Evolutionary conservation across 2,797 vertebrate genomes (phyloP), one percentile per base, ranked within the genome.

Genomic region (Ataeniobius toweri): DNA sequence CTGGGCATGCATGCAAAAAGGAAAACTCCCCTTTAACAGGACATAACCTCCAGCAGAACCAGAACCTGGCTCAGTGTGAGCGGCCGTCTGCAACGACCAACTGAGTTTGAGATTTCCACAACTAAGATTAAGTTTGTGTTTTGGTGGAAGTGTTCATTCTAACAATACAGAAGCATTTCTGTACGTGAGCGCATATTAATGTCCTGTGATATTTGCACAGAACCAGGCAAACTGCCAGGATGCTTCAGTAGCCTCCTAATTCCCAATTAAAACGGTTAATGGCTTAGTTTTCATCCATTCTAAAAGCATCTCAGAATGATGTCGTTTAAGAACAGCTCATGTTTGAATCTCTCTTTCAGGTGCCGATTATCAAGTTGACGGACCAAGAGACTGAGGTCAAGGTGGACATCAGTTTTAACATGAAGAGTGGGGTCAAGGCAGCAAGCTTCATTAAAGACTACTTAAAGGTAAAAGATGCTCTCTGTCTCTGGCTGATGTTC

Each of bases 331-430:
- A 69, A 14, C 53, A 31, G 26, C 44, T 28, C 6, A 24, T 12
- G 26, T 41, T 22, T 20, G 1, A 4, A 39, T 0, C 28, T 10
- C 7, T 68, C 69, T n/a, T 71, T 24, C 80, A 99, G 98, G 98
- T 99, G 89, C 98, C 98, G 80, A 99, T 99, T 92, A 99, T 99
- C 92, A 99, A 99, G 90, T 96, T 99, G 86, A 99, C 98, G 2
- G 98, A 99, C 94, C 97, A 97, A 94, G 97, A 98, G 94, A 99
- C 98, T 0, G 98, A 99, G 76, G 97, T 99, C 55, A 99, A 99
- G 94, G 98, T 99, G 76, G 98, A 99, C 95, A 99, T 99, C 93
- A 99, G 98, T 93, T 99, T 99, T 90, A 99, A 99, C 61, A 97
- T 99, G 85, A 97, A 98, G 95, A 98, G 97, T 26, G 98, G 98